These are phyloP conservation scores for Chloroclystis v-ata DNA, from an alignment of 2,888 invertebrate species.

Conservation along the genomic window DNA sequence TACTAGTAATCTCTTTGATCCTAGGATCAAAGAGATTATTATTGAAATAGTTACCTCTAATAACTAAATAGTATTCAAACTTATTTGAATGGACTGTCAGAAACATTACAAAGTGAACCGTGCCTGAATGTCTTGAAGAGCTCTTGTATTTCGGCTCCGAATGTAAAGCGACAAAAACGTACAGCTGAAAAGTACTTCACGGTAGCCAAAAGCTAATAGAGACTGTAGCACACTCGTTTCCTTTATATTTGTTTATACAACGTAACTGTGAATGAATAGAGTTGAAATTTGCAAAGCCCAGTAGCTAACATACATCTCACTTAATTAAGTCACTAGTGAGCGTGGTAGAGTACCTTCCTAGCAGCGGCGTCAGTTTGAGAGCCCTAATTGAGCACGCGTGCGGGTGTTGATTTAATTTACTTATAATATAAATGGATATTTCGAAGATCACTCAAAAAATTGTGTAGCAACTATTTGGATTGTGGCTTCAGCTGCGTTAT, in stretches of 20 bases:
- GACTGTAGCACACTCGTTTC: constrained; percentile 16
- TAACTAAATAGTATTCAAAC: no score
- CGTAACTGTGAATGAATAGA: constrained; percentile 17
- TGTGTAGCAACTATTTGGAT: no score
- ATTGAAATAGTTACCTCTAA: no score
- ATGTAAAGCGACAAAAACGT: constrained; percentile 23
- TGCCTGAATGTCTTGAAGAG: constrained; percentile 15
- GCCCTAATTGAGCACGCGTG: constrained; percentile 37
- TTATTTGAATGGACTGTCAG: neutral
- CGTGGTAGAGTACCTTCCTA: constrained; percentile 25
- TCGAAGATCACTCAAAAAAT: no score
- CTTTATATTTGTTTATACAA: constrained; percentile 2
- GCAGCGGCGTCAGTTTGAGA: constrained; percentile 31
- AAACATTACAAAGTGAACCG: constrained; percentile 7
- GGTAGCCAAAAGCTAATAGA: constrained; percentile 35
- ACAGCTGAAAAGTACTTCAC: constrained; percentile 24
- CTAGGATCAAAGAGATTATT: neutral
- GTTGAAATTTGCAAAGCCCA: constrained; percentile 17
- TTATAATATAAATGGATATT: constrained; percentile 5
- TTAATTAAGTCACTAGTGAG: constrained; percentile 41
- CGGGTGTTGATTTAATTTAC: constrained; percentile 29
- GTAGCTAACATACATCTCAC: constrained; percentile 30
- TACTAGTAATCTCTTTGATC: no score
- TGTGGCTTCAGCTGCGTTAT: no score
- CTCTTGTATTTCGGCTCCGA: constrained; percentile 16